A percentile compares a stretch with the other conserved stretches of the same genome.
Conservation (phyloP, 2,888 invertebrate genomes). For the Hyles lineata region DNA sequence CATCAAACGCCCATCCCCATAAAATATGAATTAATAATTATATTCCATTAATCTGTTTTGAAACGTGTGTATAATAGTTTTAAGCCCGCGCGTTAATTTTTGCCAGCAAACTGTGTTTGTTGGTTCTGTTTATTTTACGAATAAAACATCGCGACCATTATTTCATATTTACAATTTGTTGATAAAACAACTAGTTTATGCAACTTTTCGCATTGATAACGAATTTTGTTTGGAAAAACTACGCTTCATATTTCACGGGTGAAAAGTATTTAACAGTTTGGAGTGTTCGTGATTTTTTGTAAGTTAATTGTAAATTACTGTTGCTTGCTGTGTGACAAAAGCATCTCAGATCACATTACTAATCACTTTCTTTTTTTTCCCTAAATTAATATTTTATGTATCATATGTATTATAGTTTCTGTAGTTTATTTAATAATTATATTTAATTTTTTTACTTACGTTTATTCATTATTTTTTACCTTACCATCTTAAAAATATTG, state of each 20-base stretch:
- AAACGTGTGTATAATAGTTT: background rate
- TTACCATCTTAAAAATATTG: no score
- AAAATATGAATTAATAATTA: background rate
- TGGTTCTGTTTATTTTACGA: background rate
- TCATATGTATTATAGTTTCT: no score
- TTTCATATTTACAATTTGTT: conserved; percentile 9
- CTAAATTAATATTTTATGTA: no score
- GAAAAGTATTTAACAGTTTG: background rate
- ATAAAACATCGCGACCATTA: conserved; percentile 5
- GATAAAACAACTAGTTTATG: conserved; percentile 1
- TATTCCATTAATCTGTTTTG: conserved; percentile 2
- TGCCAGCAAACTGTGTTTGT: background rate
- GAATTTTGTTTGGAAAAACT: conserved; percentile 3
- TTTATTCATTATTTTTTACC: no score
- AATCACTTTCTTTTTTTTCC: no score
- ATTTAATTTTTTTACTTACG: no score
- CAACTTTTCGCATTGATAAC: conserved; percentile 10
- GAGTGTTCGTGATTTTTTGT: background rate
- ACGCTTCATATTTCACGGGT: background rate
- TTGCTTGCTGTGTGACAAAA: background rate
- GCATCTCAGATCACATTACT: no score
- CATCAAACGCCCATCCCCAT: background rate
- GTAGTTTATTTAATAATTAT: no score
- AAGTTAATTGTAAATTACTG: background rate
- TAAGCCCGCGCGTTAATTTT: background rate